Base-by-base conservation (phyloP, 2,888 invertebrate genomes). In the Hyposoter dolosus region DNA sequence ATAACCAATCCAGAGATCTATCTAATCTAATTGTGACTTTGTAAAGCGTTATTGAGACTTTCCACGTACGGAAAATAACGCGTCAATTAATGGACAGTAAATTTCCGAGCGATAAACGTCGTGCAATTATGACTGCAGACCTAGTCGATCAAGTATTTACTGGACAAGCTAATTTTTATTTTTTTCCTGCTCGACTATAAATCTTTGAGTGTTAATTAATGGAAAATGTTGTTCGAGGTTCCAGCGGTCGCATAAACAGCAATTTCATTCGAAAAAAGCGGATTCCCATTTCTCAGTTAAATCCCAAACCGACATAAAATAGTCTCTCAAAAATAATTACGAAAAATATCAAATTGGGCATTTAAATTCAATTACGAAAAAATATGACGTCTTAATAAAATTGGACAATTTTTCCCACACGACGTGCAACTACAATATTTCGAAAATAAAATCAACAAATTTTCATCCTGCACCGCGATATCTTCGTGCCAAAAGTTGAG, bases 61-160 rank as follows among this genome's bases (percentile, higher is more conserved):
- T 43, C 19, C 35, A 19, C 17, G 53, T 23, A 19, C 19, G 23
- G 53, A 74, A 35, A 74, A 72, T 72, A n/a, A 74, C 15, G 45
- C 32, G 50, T 72, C 50, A 47, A 72, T 72, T 56, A 56, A 74
- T 40, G 74, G 56, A 40, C 40, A 23, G 56, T 40, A 56, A 56
- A 56, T 71, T 50, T 43, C 47, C 69, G 47, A 28, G 69, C 47
- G 45, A 45, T 71, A 71, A 71, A 71, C 23, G 69, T 71, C 69
- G 28, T 17, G 69, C 69, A 50, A 71, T 71, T 71, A 71, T 28
- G 47, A 47, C 69, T 71, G 28, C n/a, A 28, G 28, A 32, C 17
- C 9, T 71, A 15, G 19, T 53, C 53, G n/a, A 23, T 23, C 12
- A 45, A 45, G 43, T 69, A 47, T 45, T 28, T 40, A 69, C 15